Evolutionary conservation across 2,113 vertebrate genomes (phyloP).

Genomic region (Mastomys coucha): DNA sequence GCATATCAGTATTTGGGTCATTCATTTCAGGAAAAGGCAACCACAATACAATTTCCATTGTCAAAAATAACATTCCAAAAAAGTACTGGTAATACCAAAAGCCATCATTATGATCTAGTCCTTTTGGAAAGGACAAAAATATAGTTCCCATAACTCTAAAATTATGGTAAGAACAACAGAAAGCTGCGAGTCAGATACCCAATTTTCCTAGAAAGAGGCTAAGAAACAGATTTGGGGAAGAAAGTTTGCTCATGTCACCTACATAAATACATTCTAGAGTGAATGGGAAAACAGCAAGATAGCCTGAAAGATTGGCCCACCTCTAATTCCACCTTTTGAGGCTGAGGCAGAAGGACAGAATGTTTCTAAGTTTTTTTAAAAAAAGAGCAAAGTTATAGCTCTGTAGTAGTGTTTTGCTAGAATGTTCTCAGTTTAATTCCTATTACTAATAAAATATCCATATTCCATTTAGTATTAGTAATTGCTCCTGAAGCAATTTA

Average conservation of each 20-base stretch:
- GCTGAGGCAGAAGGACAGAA: not conserved
- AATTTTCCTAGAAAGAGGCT: constrained; percentile 53
- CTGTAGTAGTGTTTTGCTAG: not conserved
- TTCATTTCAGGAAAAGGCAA: constrained; percentile 58
- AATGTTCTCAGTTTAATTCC: not conserved
- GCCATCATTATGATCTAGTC: not conserved
- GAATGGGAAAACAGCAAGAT: not conserved
- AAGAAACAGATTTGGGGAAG: constrained; percentile 10
- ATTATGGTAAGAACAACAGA: not conserved
- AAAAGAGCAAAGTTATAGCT: not conserved
- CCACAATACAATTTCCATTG: constrained; percentile 40
- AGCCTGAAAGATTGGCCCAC: not conserved
- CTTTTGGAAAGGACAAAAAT: constrained; percentile 52
- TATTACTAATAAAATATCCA: constrained; percentile 12
- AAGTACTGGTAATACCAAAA: constrained; percentile 27
- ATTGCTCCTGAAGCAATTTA: constrained; percentile 17
- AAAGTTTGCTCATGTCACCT: constrained; percentile 6
- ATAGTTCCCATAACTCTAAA: constrained; percentile 25
- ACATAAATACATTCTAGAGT: constrained; percentile 31
- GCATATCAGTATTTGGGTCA: constrained; percentile 33
- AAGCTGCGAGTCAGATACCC: not conserved
- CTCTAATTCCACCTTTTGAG: not conserved
- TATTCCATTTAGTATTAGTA: not conserved
- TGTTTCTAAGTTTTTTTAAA: not conserved
- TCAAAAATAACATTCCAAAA: constrained; percentile 53